Conservation (phyloP, 1,140 invertebrate genomes). For the Drosophila parvula region DNA sequence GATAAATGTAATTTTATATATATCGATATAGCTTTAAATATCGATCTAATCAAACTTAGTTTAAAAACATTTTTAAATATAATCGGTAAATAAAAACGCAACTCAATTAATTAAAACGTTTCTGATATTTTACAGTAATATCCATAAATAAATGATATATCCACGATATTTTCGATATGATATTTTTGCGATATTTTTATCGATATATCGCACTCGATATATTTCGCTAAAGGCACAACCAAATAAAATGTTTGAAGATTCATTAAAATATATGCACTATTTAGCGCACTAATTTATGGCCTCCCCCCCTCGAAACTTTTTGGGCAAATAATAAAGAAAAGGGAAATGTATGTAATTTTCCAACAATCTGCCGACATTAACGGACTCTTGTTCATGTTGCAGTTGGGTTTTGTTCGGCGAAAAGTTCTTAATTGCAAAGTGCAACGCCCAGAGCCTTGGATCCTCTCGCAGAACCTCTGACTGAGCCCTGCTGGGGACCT, state of each 20-base stretch:
- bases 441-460: conserved; percentile 51
- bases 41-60: too few species aligned
- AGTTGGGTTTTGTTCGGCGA: conserved; percentile 35
- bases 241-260: not conserved
- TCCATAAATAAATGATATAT: too few species aligned
- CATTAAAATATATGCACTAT: not conserved
- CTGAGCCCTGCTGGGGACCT: not conserved
- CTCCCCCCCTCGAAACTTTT: conserved; percentile 4
- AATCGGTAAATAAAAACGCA: too few species aligned
- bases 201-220: too few species aligned
- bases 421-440: conserved; percentile 76
- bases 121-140: too few species aligned
- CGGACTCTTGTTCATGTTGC: conserved; percentile 38
- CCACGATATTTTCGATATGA: too few species aligned
- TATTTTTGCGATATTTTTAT: too few species aligned
- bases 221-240: too few species aligned
- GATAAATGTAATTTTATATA: too few species aligned
- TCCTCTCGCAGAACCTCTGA: not conserved
- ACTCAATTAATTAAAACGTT: too few species aligned
- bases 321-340: conserved; percentile 14
- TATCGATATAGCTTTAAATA: too few species aligned
- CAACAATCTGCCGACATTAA: conserved; percentile 26
- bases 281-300: conserved; percentile 7
- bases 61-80: too few species aligned
- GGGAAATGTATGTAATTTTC: conserved; percentile 22